Conservation (phyloP, 1,140 invertebrate species). For the Ladona fulva region DNA sequence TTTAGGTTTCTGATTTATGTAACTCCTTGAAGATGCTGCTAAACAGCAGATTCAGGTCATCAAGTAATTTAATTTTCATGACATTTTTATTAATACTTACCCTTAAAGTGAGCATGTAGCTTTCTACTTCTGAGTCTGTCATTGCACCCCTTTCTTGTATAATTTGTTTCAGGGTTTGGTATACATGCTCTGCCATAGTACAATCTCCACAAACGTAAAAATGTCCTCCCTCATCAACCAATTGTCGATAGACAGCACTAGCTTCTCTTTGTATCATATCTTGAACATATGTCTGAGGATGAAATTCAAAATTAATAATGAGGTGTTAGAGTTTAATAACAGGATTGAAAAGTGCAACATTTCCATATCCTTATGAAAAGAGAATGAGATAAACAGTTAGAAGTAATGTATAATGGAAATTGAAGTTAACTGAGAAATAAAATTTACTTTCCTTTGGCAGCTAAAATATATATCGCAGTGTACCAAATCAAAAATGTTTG, state of each 20-base stretch:
- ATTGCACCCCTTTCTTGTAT: conserved; percentile 74
- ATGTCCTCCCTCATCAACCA: conserved; percentile 74
- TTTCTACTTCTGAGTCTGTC: conserved; percentile 71
- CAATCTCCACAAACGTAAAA: conserved; percentile 96
- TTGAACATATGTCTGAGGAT: conserved; percentile 85
- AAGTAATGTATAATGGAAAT: too few relatives aligned
- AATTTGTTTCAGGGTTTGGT: conserved; percentile 82
- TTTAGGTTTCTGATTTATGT: too few relatives aligned
- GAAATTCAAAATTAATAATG: conserved; percentile 17
- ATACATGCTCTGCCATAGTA: conserved; percentile 97
- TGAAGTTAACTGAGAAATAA: too few relatives aligned
- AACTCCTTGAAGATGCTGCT: too few relatives aligned
- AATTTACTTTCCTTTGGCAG: too few relatives aligned
- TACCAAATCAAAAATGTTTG: too few relatives aligned
- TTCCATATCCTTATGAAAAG: too few relatives aligned
- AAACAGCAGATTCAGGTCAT: too few relatives aligned
- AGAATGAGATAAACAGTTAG: too few relatives aligned
- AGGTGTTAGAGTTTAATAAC: conserved; percentile 15
- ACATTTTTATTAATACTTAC: conserved; percentile 54
- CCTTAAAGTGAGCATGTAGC: conserved; percentile 73
- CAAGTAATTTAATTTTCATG: too few relatives aligned
- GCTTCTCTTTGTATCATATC: conserved; percentile 73
- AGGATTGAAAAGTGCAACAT: too few relatives aligned
- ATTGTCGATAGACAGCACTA: conserved; percentile 61
- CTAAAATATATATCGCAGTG: too few relatives aligned